phyloP scores from a whole-genome alignment of 2,113 vertebrate genomes.

The Turnix velox region DNA sequence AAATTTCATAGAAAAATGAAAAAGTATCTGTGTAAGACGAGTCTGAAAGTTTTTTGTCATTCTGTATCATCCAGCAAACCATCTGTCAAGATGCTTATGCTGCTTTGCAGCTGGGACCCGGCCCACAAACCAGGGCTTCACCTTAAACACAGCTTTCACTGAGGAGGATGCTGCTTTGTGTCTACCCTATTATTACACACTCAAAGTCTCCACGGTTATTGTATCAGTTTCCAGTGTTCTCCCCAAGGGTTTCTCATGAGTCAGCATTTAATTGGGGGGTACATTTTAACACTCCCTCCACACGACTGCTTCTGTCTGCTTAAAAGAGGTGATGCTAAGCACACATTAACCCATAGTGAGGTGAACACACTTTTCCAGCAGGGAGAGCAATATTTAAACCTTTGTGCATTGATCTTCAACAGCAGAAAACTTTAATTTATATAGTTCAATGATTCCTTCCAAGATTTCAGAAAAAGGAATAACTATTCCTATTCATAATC shows the following conservation, averaged over 20 bases:
- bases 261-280: neutral
- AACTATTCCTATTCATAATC: neutral
- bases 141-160: neutral
- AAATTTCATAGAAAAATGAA: neutral
- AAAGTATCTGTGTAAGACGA: neutral
- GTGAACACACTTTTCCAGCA: neutral
- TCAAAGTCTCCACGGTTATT: neutral
- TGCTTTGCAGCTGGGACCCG: neutral
- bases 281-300: neutral
- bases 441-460: neutral
- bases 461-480: neutral
- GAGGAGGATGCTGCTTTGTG: neutral
- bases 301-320: neutral
- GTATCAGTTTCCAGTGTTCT: neutral
- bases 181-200: neutral
- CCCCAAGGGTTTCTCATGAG: neutral
- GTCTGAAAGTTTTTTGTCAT: neutral
- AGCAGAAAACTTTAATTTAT: neutral
- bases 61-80: neutral
- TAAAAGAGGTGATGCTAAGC: neutral
- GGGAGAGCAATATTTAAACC: neutral
- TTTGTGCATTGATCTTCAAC: neutral
- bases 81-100: neutral
- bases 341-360: neutral
- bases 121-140: neutral